Evolutionary conservation across 2,888 invertebrate species (phyloP).

Genomic region (Flexamia atlantica): DNA sequence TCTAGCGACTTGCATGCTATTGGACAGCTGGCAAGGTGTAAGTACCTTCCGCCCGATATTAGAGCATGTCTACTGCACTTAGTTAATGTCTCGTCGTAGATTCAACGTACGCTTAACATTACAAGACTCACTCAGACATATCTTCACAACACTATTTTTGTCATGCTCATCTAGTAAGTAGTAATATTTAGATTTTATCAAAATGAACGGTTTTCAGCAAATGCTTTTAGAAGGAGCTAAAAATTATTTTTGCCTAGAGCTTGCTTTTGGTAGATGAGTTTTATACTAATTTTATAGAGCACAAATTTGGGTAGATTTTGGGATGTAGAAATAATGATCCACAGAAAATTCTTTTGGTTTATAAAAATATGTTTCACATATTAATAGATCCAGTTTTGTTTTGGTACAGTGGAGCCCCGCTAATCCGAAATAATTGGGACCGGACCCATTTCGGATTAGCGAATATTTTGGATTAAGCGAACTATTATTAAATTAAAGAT

Average conservation of each 20-base stretch:
- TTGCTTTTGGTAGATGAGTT: constrained; percentile 1
- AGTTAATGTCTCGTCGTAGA: constrained; percentile 5
- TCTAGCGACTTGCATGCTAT: constrained; percentile 84
- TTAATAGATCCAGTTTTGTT: no score
- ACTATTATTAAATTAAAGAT: no score
- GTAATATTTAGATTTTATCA: not conserved
- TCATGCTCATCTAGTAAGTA: constrained; percentile 15
- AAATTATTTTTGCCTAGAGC: constrained; percentile 10
- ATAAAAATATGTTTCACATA: no score
- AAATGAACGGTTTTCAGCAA: not conserved
- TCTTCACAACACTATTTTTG: constrained; percentile 5
- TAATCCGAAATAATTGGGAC: no score
- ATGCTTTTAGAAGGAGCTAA: not conserved
- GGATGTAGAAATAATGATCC: not conserved
- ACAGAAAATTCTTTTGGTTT: no score
- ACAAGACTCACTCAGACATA: not conserved
- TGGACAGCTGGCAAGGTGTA: constrained; percentile 93
- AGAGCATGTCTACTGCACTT: constrained; percentile 53
- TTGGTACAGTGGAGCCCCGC: no score
- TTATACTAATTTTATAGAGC: not conserved
- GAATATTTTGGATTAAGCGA: no score
- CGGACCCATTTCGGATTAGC: no score
- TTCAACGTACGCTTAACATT: not conserved
- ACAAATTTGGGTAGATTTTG: not conserved
- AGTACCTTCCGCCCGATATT: constrained; percentile 78